These are phyloP conservation scores for Gulo gulo DNA, from an alignment of 2,113 vertebrate genomes.

Conservation along the genomic window DNA sequence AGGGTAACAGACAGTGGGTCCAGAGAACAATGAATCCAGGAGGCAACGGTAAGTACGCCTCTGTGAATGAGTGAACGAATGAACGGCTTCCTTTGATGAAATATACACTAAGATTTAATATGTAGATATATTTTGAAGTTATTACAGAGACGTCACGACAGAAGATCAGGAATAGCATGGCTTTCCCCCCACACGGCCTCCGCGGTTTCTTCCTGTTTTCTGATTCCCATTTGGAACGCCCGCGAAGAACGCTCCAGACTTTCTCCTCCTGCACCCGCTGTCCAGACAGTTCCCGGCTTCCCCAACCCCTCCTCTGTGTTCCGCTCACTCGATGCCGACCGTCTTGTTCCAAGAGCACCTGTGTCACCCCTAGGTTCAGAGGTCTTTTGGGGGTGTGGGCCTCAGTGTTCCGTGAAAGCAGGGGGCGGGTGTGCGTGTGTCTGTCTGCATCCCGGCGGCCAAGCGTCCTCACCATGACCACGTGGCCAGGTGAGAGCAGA, in stretches of 20 bases:
- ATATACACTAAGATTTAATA: background rate
- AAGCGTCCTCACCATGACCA: background rate
- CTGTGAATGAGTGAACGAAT: background rate
- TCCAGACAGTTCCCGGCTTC: background rate
- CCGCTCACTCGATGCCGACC: background rate
- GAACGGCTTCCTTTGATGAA: background rate
- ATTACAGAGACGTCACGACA: background rate
- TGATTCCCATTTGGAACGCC: background rate
- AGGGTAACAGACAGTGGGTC: background rate
- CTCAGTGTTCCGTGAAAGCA: background rate
- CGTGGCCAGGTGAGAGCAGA: background rate
- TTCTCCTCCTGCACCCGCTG: background rate
- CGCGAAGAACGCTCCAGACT: background rate
- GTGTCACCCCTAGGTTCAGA: background rate
- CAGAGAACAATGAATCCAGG: background rate
- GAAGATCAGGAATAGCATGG: background rate
- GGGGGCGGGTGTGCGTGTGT: too few species aligned
- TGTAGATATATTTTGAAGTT: background rate
- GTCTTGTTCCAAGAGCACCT: background rate
- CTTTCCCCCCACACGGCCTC: background rate
- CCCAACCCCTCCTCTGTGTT: background rate
- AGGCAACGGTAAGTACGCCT: background rate
- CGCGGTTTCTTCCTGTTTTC: background rate
- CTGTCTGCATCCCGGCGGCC: background rate
- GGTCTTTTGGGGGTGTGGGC: background rate